phyloP scores from a whole-genome alignment of 2,888 invertebrate genomes.

The Glaucopsyche alexis region DNA sequence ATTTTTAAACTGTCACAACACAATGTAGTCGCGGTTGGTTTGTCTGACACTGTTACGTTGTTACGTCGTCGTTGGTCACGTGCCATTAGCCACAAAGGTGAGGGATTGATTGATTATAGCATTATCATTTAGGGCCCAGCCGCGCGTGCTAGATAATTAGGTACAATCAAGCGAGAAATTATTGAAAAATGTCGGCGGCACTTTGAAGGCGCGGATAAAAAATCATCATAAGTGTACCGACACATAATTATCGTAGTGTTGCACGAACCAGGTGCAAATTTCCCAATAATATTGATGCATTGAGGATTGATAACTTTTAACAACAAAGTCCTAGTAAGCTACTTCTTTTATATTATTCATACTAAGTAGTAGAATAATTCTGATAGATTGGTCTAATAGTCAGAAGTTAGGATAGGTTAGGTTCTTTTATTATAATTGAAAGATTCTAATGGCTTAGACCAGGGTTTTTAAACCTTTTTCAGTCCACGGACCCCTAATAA shows the following conservation, averaged over 20 bases:
- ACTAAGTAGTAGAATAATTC: not conserved
- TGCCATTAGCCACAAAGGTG: slow-evolving; percentile 62
- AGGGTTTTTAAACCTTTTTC: no score
- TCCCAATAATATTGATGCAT: not conserved
- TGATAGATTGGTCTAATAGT: no score
- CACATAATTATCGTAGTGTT: not conserved
- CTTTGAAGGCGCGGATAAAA: slow-evolving; percentile 15
- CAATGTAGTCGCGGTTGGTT: slow-evolving; percentile 20
- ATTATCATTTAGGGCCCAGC: slow-evolving; percentile 51
- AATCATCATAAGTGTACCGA: slow-evolving; percentile 16
- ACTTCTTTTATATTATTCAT: not conserved
- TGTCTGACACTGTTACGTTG: slow-evolving; percentile 42
- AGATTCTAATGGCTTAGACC: no score
- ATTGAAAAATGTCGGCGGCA: slow-evolving; percentile 21
- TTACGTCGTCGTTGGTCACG: slow-evolving; percentile 58
- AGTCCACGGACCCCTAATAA: no score
- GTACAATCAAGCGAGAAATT: slow-evolving; percentile 37
- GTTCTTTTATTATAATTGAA: no score
- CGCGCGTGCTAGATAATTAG: slow-evolving; percentile 42
- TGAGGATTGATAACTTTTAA: not conserved
- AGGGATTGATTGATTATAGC: slow-evolving; percentile 60
- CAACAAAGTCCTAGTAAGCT: not conserved
- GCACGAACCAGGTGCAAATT: slow-evolving; percentile 7
- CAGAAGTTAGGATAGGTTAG: no score
- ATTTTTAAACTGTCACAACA: slow-evolving; percentile 14